These are phyloP conservation scores for Sarcophaga rosellei DNA, from an alignment of 2,888 invertebrate species.

Conservation along the genomic window DNA sequence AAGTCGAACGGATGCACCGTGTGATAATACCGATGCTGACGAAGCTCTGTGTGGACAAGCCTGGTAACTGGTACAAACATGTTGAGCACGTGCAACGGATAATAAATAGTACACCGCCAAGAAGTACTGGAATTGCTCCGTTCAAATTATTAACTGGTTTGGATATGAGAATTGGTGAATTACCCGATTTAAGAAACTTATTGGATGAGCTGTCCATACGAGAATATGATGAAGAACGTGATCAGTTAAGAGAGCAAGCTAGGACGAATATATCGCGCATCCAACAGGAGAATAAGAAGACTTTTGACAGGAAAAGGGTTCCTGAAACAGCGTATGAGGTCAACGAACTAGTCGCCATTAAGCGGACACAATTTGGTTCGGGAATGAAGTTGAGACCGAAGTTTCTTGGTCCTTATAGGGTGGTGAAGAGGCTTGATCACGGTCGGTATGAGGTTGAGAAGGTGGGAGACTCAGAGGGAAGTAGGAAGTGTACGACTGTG, in stretches of 20 bases:
- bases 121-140: background rate
- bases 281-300: background rate
- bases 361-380: background rate
- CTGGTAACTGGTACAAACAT: too few species aligned
- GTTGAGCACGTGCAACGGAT: too few species aligned
- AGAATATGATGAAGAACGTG: background rate
- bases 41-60: too few species aligned
- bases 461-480: background rate
- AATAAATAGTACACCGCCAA: background rate
- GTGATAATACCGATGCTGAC: too few species aligned
- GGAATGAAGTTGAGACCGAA: slow-evolving; percentile 5
- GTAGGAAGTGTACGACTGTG: background rate
- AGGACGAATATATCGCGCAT: slow-evolving; percentile 1
- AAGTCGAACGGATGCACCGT: too few species aligned
- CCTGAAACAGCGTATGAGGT: background rate
- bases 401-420: background rate
- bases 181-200: background rate
- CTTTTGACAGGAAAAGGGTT: background rate
- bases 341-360: background rate
- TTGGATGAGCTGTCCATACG: background rate
- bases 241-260: slow-evolving; percentile 5
- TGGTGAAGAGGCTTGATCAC: background rate
- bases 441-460: too few species aligned
- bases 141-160: background rate
- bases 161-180: background rate